These are phyloP conservation scores for Emys orbicularis DNA, from an alignment of 2,797 vertebrate genomes.

Conservation along the genomic window DNA sequence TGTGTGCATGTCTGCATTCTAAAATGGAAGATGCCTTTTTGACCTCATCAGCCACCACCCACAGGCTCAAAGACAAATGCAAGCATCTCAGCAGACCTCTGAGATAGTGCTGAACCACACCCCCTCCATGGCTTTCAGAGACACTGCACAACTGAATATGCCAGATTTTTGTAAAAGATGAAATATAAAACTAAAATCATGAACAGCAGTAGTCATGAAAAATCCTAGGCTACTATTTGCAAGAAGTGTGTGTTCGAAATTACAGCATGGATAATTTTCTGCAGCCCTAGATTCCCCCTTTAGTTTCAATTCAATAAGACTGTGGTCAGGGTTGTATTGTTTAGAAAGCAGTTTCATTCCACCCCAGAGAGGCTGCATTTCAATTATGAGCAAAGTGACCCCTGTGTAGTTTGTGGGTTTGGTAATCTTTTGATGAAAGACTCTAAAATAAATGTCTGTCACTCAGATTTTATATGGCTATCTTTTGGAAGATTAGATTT, in stretches of 20 bases:
- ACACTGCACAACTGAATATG: neutral
- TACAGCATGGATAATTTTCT: neutral
- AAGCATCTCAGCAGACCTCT: constrained; percentile 55
- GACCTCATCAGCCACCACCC: constrained; percentile 20
- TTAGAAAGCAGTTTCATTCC: neutral
- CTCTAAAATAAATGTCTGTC: neutral
- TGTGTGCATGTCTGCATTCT: neutral
- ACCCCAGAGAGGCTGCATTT: neutral
- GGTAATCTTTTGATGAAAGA: neutral
- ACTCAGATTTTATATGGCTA: neutral
- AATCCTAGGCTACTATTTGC: neutral
- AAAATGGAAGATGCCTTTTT: constrained; percentile 56
- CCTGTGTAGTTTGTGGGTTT: neutral
- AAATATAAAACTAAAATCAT: constrained; percentile 15
- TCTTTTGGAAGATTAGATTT: neutral
- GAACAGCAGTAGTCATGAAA: neutral
- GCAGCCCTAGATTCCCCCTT: neutral
- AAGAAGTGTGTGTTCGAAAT: neutral
- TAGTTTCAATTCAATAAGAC: neutral
- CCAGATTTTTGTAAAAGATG: neutral
- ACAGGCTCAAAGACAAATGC: neutral
- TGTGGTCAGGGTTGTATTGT: neutral
- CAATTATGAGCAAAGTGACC: neutral
- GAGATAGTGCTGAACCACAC: constrained; percentile 7
- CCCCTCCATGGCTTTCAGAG: neutral